Evolutionary conservation across 1,140 invertebrate species (phyloP).

Genomic region (Condylostylus longicornis): DNA sequence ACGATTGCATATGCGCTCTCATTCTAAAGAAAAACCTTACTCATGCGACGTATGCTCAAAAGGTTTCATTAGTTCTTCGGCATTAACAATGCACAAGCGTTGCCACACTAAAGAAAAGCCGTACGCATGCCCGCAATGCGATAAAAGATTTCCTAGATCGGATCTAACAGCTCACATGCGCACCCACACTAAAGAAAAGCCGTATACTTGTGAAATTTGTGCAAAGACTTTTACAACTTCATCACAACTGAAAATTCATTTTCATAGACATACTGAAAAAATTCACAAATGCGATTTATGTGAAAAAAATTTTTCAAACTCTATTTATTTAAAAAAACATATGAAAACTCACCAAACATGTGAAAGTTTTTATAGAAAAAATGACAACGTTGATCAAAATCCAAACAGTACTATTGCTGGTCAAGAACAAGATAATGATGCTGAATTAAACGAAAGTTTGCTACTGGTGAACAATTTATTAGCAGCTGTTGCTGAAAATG

Average conservation of each 20-base stretch:
- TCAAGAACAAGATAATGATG: no score
- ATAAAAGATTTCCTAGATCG: constrained; percentile 79
- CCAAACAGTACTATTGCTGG: no score
- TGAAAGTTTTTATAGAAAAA: no score
- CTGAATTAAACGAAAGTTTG: no score
- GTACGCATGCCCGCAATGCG: constrained; percentile 83
- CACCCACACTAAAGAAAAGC: constrained; percentile 84
- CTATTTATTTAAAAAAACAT: no score
- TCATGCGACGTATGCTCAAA: constrained; percentile 80
- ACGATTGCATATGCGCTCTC: constrained; percentile 78
- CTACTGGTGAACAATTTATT: no score
- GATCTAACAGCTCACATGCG: constrained; percentile 71
- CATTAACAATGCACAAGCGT: constrained; percentile 80
- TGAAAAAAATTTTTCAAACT: no score
- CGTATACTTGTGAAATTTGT: constrained; percentile 73
- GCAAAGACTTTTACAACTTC: constrained; percentile 80
- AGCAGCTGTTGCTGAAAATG: no score
- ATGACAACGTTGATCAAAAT: no score
- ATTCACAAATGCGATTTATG: constrained; percentile 49
- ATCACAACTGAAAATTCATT: constrained; percentile 76
- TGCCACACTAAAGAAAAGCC: constrained; percentile 85
- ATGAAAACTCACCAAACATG: no score
- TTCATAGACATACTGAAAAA: constrained; percentile 70
- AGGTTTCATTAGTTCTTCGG: constrained; percentile 84
- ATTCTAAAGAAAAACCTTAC: constrained; percentile 65